Evolutionary conservation across 2,797 vertebrate genomes (phyloP).

Genomic region (Etheostoma nigrum): DNA sequence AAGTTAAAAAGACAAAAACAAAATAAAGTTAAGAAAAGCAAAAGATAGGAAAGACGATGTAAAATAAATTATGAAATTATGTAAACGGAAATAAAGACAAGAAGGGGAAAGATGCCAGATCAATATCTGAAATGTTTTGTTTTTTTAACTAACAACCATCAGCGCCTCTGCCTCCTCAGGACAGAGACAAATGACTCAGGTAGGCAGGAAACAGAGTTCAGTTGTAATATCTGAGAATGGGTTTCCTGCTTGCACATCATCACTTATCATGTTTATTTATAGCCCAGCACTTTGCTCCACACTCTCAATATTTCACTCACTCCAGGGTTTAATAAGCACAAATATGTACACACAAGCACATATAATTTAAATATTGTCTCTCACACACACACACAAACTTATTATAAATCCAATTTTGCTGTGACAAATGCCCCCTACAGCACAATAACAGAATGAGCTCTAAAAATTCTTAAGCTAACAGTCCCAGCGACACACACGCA

Average conservation of each 20-base stretch:
- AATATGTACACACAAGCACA: conserved; percentile 36
- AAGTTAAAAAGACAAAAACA: neutral
- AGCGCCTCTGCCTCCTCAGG: conserved; percentile 39
- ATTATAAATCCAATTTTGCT: conserved; percentile 71
- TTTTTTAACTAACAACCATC: conserved; percentile 51
- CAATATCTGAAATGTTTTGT: conserved; percentile 38
- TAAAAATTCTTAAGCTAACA: conserved; percentile 65
- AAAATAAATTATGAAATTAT: conserved; percentile 32
- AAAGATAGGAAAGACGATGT: neutral
- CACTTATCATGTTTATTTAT: conserved; percentile 69
- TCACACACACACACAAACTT: conserved; percentile 49
- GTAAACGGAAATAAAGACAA: conserved; percentile 37
- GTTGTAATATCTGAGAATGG: conserved; percentile 49
- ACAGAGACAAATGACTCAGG: conserved; percentile 53
- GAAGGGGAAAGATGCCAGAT: conserved; percentile 33
- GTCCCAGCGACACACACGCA: conserved; percentile 47
- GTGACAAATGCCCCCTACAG: conserved; percentile 74
- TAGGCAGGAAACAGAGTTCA: conserved; percentile 31
- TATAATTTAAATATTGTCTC: conserved; percentile 35
- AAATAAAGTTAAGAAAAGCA: neutral
- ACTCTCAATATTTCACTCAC: conserved; percentile 54
- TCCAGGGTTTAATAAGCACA: conserved; percentile 70
- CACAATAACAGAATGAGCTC: conserved; percentile 62
- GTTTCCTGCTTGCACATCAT: conserved; percentile 62
- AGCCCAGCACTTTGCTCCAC: conserved; percentile 39